Evolutionary conservation across 2,113 vertebrate species (phyloP), one percentile per base, ranked within the genome.

Genomic region (Scomber japonicus): DNA sequence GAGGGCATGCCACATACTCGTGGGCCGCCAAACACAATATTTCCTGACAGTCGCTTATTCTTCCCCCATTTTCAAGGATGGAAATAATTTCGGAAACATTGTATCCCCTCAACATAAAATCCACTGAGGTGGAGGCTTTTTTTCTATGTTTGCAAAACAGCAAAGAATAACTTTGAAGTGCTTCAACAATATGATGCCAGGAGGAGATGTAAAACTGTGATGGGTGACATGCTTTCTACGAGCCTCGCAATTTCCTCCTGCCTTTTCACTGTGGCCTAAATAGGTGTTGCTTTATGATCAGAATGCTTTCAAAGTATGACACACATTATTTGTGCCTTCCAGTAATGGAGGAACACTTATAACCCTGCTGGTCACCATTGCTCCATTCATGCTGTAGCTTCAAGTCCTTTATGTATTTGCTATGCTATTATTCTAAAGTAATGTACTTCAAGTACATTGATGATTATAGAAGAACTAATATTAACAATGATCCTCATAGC

Each of bases 91-190:
- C 30, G 70, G 46, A 71, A 65, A 65, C 53, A 46, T 49, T 76
- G 71, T 75, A 63, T 74, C 51, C 50, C 56, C 16, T 9, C 24
- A 75, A 67, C 55, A 67, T 56, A 64, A 84, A 82, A 83, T 80
- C 69, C 74, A 81, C 80, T 40, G 82, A 80, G 71, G 46, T 76
- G 35, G 50, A 27, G 49, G 21, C 16, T 61, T 70, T 79, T 65
- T 57, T 11, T 12, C 24, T 27, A 27, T 72, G 50, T 85, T 57
- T 72, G 31, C 8, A 3, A 57, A 77, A 71, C 53, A 84, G 67
- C 78, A 86, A 83, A 90, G 55, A 59, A 49, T n/a, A 76, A 83
- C 73, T 90, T 75, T 83, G 83, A 84, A 84, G 75, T 67, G 63
- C 15, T 19, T 71, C 17, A 51, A 51, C 56, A 72, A 75, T 67